Evolutionary conservation across 2,888 invertebrate genomes (phyloP).

Genomic region (Melitaea athalia): DNA sequence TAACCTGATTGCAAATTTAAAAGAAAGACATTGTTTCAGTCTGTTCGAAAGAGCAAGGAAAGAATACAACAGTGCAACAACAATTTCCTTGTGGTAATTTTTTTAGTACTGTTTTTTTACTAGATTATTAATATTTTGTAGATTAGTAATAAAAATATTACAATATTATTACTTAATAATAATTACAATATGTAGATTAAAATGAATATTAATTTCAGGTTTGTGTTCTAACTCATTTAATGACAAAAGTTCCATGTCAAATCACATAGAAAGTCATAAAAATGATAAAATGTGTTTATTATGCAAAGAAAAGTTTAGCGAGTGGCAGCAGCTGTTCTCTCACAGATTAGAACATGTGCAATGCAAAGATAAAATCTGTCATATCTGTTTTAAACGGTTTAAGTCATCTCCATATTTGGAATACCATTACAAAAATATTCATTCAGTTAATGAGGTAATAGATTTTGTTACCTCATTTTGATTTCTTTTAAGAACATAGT

Average conservation of each 20-base stretch:
- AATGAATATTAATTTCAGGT: constrained; percentile 45
- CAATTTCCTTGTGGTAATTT: not conserved
- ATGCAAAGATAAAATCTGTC: constrained; percentile 48
- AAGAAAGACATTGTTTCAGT: not conserved
- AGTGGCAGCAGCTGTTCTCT: constrained; percentile 52
- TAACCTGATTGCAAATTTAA: not conserved
- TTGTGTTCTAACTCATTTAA: constrained; percentile 50
- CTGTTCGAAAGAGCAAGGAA: not conserved
- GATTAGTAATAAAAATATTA: not conserved
- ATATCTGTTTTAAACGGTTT: constrained; percentile 52
- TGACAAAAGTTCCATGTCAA: constrained; percentile 39
- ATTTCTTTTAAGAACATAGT: not conserved
- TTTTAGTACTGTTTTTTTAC: too few species aligned
- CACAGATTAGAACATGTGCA: constrained; percentile 59
- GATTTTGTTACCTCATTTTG: not conserved
- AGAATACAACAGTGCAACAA: not conserved
- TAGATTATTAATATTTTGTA: not conserved
- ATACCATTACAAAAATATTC: constrained; percentile 54
- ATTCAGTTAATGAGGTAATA: constrained; percentile 49
- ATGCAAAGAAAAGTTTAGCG: constrained; percentile 48
- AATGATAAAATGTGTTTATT: constrained; percentile 46
- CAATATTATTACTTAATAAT: too few species aligned
- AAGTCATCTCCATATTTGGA: constrained; percentile 48
- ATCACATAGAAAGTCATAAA: constrained; percentile 57
- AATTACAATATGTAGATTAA: too few species aligned